These are phyloP conservation scores for Sipha maydis DNA, from an alignment of 2,888 invertebrate genomes.

Conservation along the genomic window DNA sequence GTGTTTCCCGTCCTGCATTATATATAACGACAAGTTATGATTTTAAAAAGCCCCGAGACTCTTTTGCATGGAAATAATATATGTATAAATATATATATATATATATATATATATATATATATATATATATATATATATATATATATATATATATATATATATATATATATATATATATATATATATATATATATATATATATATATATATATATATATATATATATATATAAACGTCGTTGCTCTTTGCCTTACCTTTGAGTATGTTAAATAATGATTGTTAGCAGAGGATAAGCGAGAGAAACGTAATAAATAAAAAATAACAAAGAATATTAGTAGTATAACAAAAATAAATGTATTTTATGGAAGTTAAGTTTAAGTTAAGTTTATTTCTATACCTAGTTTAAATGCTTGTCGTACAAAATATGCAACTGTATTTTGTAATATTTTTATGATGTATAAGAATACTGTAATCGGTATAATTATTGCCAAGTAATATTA, in stretches of 20 bases:
- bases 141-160: neutral
- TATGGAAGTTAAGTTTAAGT: neutral
- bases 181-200: neutral
- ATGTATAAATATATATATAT: neutral
- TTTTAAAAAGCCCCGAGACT: conserved; percentile 48
- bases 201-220: neutral
- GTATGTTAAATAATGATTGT: conserved; percentile 16
- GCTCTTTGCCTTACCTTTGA: neutral
- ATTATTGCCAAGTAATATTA: no score
- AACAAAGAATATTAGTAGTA: neutral
- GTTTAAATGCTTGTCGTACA: neutral
- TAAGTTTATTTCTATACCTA: neutral
- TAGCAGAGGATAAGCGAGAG: neutral
- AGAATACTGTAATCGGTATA: no score
- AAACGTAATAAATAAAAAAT: conserved; percentile 22
- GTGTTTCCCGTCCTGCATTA: conserved; percentile 56
- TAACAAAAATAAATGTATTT: neutral
- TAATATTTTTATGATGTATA: neutral
- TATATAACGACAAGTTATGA: conserved; percentile 60
- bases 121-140: neutral
- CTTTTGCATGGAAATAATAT: conserved; percentile 28
- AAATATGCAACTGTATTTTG: neutral
- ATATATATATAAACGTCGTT: no score
- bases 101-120: conserved; percentile 6
- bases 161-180: neutral